Conservation (phyloP, 2,113 vertebrate species). For the mouse (Mus musculus) region GRCm39 chr14:77476501-77477000, state of each 20-base stretch:
- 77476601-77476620: neutral
- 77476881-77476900: too few relatives aligned
- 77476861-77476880: neutral
- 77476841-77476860: neutral
- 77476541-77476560: neutral
- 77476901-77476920: neutral
- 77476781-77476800: neutral
- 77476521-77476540: constrained; percentile 11
- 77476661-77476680: neutral
- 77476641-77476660: neutral
- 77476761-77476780: neutral
- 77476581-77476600: neutral
- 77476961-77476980: neutral
- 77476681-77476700: neutral
- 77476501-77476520: neutral
- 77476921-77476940: neutral
- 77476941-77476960: neutral
- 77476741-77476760: neutral
- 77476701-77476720: neutral
- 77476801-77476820: neutral
- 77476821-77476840: neutral
- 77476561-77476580: neutral
- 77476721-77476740: too few relatives aligned
- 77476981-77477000: neutral
- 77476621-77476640: neutral